Conservation (phyloP, 2,888 invertebrate genomes). For the Agrenia bidenticulata region DNA sequence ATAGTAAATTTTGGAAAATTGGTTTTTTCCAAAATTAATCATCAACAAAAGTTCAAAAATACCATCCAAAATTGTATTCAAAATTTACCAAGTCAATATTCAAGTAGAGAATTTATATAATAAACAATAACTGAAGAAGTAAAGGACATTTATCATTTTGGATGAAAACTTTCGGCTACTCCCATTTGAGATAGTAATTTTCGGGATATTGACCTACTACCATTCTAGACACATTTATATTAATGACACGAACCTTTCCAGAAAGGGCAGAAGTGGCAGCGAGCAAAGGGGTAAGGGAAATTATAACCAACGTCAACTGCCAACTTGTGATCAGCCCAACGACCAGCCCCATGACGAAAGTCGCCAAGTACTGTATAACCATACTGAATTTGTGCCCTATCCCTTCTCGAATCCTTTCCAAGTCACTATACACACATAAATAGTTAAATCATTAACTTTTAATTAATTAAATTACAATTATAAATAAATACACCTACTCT, state of each 20-base stretch:
- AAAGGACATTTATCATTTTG: too few species aligned
- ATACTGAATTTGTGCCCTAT: constrained; percentile 60
- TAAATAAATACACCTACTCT: constrained; percentile 56
- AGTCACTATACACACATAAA: constrained; percentile 56
- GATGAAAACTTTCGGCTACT: too few species aligned
- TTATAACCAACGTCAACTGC: constrained; percentile 60
- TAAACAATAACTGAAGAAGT: too few species aligned
- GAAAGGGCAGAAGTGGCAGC: constrained; percentile 57
- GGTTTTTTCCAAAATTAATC: too few species aligned
- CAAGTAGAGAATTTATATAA: too few species aligned
- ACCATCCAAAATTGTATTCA: too few species aligned
- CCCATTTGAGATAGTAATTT: too few species aligned
- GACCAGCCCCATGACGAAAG: constrained; percentile 58
- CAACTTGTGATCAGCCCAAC: constrained; percentile 60
- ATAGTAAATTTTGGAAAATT: too few species aligned
- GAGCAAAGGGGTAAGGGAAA: constrained; percentile 60
- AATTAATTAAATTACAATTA: constrained; percentile 1
- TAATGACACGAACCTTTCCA: constrained; percentile 54
- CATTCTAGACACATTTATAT: too few species aligned
- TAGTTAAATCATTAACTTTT: background rate
- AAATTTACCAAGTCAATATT: too few species aligned
- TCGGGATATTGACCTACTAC: too few species aligned
- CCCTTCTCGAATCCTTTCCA: constrained; percentile 60
- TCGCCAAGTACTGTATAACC: constrained; percentile 57
- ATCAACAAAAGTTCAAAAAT: too few species aligned